Evolutionary conservation across 2,113 vertebrate genomes (phyloP).

Genomic region (Ammodytes marinus): DNA sequence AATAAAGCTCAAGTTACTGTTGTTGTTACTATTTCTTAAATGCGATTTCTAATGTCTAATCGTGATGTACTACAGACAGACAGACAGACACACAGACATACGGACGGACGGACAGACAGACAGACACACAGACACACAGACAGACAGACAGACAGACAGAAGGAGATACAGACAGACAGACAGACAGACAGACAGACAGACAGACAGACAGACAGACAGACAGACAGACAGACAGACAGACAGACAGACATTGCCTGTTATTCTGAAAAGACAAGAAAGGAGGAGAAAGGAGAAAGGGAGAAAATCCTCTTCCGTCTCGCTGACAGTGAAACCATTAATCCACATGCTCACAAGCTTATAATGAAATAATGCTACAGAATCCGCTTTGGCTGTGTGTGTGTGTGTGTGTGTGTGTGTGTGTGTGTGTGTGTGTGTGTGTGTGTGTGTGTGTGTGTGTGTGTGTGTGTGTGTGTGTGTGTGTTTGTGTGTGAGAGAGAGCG

Average conservation of each 20-base stretch:
- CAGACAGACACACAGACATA: neutral
- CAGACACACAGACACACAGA: neutral
- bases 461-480: slow-evolving; percentile 19
- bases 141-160: neutral
- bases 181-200: neutral
- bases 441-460: slow-evolving; percentile 22
- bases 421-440: slow-evolving; percentile 9
- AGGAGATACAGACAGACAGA: neutral
- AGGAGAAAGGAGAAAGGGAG: slow-evolving; percentile 11
- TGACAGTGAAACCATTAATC: slow-evolving; percentile 74
- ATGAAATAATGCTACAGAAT: slow-evolving; percentile 68
- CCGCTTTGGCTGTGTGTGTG: slow-evolving; percentile 28
- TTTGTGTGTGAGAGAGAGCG: too few species aligned
- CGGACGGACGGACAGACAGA: too few species aligned
- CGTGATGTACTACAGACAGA: neutral
- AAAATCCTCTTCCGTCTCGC: slow-evolving; percentile 54
- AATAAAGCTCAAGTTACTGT: too few species aligned
- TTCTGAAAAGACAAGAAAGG: neutral
- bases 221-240: neutral
- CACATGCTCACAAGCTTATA: slow-evolving; percentile 66
- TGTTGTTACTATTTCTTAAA: too few species aligned
- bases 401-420: slow-evolving; percentile 18
- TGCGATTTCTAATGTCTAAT: too few species aligned
- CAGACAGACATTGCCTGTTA: too few species aligned
- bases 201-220: too few species aligned